Conservation (phyloP, 2,888 invertebrate genomes). For the Melinaea menophilus region DNA sequence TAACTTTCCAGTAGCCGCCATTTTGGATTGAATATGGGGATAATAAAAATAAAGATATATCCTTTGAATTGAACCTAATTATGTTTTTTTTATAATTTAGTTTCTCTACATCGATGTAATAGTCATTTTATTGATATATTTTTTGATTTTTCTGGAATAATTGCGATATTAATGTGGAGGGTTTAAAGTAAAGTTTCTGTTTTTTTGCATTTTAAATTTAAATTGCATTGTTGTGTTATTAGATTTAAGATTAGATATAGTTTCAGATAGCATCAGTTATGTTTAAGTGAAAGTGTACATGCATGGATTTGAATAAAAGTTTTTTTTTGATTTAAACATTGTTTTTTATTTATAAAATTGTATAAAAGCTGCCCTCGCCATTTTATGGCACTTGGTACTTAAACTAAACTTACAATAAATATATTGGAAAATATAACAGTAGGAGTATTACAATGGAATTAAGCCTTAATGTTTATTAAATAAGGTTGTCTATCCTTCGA, state of each 20-base stretch:
- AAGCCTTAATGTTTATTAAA: background rate
- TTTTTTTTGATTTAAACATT: constrained; percentile 44
- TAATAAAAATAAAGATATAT: too few species aligned
- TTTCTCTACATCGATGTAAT: too few species aligned
- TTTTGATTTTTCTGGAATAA: too few species aligned
- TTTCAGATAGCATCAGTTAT: constrained; percentile 25
- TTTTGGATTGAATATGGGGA: too few species aligned
- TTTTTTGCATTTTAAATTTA: constrained; percentile 5
- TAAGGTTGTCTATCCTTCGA: constrained; percentile 49
- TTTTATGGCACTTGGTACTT: constrained; percentile 27
- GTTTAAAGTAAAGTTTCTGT: background rate
- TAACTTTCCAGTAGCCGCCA: too few species aligned
- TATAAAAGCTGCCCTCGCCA: constrained; percentile 26
- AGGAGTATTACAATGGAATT: background rate
- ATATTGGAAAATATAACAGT: constrained; percentile 5
- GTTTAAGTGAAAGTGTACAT: constrained; percentile 56
- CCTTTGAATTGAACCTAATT: too few species aligned
- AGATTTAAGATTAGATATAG: background rate
- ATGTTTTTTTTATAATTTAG: too few species aligned
- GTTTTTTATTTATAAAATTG: constrained; percentile 33
- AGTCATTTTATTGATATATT: too few species aligned
- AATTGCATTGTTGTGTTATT: constrained; percentile 15
- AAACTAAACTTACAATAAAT: constrained; percentile 9
- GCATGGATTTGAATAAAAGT: constrained; percentile 59
- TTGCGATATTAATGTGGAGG: too few species aligned